These are phyloP conservation scores for Rhagoletis zephyria DNA, from an alignment of 1,140 invertebrate species.

Conservation along the genomic window DNA sequence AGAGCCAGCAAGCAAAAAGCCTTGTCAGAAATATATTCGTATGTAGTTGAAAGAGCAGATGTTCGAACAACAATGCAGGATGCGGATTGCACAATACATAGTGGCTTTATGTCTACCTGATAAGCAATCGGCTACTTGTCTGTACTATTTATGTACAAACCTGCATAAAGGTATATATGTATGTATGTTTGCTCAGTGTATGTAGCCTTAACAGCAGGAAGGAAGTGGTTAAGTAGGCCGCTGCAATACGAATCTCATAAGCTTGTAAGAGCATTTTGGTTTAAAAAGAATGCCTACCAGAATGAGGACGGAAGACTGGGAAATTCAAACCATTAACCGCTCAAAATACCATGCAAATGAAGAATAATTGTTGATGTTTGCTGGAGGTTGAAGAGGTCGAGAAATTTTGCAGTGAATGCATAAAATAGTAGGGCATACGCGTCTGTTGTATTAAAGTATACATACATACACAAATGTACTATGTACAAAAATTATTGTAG, in stretches of 20 bases:
- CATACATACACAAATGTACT: too few species aligned
- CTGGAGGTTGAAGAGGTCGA: too few species aligned
- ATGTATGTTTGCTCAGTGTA: neutral
- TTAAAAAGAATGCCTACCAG: neutral
- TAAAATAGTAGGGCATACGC: too few species aligned
- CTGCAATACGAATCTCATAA: neutral
- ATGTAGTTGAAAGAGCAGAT: neutral
- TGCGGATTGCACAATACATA: neutral
- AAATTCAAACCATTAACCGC: neutral
- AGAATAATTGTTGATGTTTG: neutral
- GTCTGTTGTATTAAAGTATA: too few species aligned
- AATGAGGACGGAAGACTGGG: neutral
- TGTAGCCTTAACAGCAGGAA: neutral
- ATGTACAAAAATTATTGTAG: too few species aligned
- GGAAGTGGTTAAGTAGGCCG: neutral
- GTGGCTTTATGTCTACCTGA: neutral
- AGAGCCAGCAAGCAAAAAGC: too few species aligned
- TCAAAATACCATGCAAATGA: neutral
- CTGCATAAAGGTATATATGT: neutral
- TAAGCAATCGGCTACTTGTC: neutral
- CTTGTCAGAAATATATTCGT: too few species aligned
- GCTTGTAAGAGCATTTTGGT: neutral
- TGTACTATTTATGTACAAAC: too few species aligned
- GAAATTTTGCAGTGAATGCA: too few species aligned
- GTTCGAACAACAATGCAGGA: neutral